Evolutionary conservation across 2,113 vertebrate genomes (phyloP).

Genomic region (Leptobrachium leishanense): DNA sequence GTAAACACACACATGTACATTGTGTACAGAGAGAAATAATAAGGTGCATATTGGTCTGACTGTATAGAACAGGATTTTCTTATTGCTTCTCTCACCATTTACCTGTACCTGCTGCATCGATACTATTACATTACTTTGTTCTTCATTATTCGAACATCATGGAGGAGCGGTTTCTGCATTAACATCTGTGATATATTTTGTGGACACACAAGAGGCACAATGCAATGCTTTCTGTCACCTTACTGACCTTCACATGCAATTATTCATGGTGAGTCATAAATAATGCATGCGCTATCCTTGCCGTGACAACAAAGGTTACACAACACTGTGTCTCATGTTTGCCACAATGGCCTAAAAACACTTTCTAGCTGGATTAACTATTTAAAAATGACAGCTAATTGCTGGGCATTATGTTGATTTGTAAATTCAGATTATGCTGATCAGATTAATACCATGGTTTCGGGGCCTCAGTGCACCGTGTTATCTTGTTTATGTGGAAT

Average conservation of each 20-base stretch:
- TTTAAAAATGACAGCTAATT: too few relatives aligned
- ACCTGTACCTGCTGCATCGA: too few relatives aligned
- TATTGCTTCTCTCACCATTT: too few relatives aligned
- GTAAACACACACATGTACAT: too few relatives aligned
- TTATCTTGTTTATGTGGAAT: too few relatives aligned
- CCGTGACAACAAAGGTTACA: constrained; percentile 15
- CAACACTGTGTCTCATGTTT: background rate
- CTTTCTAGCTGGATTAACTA: background rate
- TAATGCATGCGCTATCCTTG: constrained; percentile 20
- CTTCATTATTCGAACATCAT: constrained; percentile 1
- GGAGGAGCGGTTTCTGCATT: background rate
- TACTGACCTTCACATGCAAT: constrained; percentile 15
- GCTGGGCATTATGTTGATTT: too few relatives aligned
- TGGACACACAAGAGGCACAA: background rate
- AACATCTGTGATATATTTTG: background rate
- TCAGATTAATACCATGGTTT: too few relatives aligned
- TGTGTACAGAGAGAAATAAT: too few relatives aligned
- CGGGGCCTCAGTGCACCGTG: too few relatives aligned
- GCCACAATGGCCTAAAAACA: background rate
- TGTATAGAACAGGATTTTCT: too few relatives aligned
- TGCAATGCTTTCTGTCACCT: background rate
- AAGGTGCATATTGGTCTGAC: too few relatives aligned
- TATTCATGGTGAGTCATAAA: constrained; percentile 29
- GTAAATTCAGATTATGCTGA: too few relatives aligned
- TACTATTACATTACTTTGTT: background rate